phyloP scores from a whole-genome alignment of 2,113 vertebrate species.

The Catagonus wagneri region DNA sequence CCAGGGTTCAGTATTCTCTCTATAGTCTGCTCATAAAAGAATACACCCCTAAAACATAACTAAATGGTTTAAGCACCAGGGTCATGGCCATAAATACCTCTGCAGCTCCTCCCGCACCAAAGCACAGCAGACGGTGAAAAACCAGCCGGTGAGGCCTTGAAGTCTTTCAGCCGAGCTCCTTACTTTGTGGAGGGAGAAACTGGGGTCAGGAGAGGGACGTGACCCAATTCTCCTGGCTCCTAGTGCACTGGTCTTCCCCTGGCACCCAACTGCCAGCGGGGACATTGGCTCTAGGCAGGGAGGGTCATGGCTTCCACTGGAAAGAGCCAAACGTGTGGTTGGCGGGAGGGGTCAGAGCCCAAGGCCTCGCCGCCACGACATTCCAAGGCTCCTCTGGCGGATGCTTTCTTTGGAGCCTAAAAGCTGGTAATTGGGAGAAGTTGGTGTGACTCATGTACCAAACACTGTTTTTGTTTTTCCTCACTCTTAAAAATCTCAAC shows the following conservation, averaged over 20 bases:
- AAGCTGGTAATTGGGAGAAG: not conserved
- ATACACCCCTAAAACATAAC: not conserved
- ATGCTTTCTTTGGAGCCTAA: conserved; percentile 43
- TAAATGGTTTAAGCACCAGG: not conserved
- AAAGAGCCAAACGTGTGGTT: not conserved
- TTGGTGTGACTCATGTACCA: not conserved
- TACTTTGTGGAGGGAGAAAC: not conserved
- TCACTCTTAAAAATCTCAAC: conserved; percentile 61
- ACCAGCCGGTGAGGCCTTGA: not conserved
- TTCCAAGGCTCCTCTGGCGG: not conserved
- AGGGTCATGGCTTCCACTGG: not conserved
- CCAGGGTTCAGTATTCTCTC: not conserved
- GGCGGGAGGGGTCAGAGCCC: not conserved
- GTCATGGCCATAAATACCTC: rapidly evolving
- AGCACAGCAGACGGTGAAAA: rapidly evolving
- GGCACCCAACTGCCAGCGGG: not conserved
- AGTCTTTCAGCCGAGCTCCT: not conserved
- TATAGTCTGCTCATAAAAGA: not conserved
- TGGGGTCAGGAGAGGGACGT: not conserved
- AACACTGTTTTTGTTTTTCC: conserved; percentile 54
- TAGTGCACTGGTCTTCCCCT: not conserved
- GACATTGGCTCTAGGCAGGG: not conserved
- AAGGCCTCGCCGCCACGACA: rapidly evolving
- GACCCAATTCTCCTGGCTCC: not conserved
- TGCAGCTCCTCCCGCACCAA: not conserved